Percentiles rank a stretch among this genome's conserved stretches.
phyloP scores from a whole-genome alignment of 2,797 vertebrate genomes.

The Champsocephalus gunnari region DNA sequence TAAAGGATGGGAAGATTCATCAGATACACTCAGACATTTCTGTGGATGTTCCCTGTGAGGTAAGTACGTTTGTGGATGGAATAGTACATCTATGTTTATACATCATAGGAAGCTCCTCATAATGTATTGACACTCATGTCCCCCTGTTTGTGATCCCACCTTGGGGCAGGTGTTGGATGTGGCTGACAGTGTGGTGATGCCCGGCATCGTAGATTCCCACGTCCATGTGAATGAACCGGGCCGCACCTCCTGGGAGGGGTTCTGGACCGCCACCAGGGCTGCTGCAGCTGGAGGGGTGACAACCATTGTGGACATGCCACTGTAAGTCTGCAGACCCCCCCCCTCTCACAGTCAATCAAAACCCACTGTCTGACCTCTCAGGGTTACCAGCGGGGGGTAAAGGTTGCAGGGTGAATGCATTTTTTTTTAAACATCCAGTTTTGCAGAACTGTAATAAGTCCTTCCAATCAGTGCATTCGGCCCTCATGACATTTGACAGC shows the following conservation, averaged over 20 bases:
- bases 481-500: too few species aligned
- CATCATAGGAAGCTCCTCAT: not conserved
- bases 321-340: slow-evolving; percentile 71
- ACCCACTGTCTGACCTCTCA: not conserved
- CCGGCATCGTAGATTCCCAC: slow-evolving; percentile 87
- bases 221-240: slow-evolving; percentile 90
- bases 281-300: slow-evolving; percentile 90
- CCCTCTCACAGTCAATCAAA: not conserved
- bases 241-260: slow-evolving; percentile 86
- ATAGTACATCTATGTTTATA: not conserved
- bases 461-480: too few species aligned
- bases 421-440: too few species aligned
- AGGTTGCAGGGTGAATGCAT: slow-evolving; percentile 9
- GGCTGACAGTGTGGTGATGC: slow-evolving; percentile 87
- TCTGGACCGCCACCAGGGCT: slow-evolving; percentile 85
- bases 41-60: slow-evolving; percentile 59
- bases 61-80: slow-evolving; percentile 51
- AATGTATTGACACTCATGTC: too few species aligned
- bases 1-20: slow-evolving; percentile 83
- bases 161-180: slow-evolving; percentile 84
- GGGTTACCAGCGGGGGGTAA: not conserved
- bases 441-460: too few species aligned
- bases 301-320: slow-evolving; percentile 89
- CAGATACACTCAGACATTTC: slow-evolving; percentile 68
- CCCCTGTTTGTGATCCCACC: not conserved